Conservation (phyloP, 2,888 invertebrate genomes). For the Melanchra persicariae region DNA sequence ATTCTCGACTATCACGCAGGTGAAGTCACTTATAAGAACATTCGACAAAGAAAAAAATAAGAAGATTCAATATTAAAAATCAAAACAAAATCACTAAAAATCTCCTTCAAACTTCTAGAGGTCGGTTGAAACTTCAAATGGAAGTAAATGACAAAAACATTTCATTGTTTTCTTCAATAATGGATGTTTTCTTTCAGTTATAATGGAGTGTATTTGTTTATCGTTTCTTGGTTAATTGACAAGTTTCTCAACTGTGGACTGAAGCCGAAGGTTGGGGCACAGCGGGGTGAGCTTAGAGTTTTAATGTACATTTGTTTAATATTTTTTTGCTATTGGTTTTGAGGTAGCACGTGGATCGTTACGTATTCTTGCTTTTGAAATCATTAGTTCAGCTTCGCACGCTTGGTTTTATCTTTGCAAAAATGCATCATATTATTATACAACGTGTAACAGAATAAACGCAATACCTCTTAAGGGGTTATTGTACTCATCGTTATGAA, state of each 20-base stretch:
- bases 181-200: conserved; percentile 57
- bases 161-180: conserved; percentile 46
- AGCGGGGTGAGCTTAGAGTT: conserved; percentile 20
- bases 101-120: conserved; percentile 43
- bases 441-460: too few relatives aligned
- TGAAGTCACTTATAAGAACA: too few relatives aligned
- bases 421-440: too few relatives aligned
- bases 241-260: conserved; percentile 45
- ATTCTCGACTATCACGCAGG: too few relatives aligned
- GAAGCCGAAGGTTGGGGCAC: conserved; percentile 34
- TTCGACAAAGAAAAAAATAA: too few relatives aligned
- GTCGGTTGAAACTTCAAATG: conserved; percentile 30
- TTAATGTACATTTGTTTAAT: conserved; percentile 53
- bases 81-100: conserved; percentile 1
- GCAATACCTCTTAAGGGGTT: too few relatives aligned
- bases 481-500: too few relatives aligned
- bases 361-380: background rate
- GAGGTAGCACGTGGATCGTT: conserved; percentile 3
- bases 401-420: background rate
- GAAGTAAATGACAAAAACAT: conserved; percentile 45
- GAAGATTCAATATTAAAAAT: background rate
- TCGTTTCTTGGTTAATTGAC: conserved; percentile 54
- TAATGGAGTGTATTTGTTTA: conserved; percentile 61
- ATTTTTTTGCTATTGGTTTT: conserved; percentile 3
- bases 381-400: too few relatives aligned